A percentile compares a stretch with the other conserved stretches of the same genome.
These are phyloP conservation scores for Chymomyza costata DNA, from an alignment of 1,140 invertebrate species.

Conservation along the genomic window DNA sequence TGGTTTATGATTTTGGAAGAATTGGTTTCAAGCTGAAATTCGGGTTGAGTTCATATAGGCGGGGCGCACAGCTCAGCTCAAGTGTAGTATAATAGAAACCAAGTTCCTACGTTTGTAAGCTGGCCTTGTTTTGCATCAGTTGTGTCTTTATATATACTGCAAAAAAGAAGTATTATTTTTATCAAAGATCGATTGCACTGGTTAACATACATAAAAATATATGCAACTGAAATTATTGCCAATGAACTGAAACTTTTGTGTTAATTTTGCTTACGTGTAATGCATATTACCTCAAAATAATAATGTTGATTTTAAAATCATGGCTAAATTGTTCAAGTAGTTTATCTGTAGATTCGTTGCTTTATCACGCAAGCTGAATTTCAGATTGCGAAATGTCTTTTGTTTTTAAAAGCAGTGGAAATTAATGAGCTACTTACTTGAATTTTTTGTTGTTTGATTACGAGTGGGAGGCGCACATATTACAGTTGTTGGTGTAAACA, in stretches of 20 bases:
- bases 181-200: neutral
- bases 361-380: no score
- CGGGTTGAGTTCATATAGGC: constrained; percentile 53
- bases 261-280: constrained; percentile 12
- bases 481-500: constrained; percentile 4
- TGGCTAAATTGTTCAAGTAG: no score
- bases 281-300: neutral
- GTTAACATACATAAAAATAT: neutral
- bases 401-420: constrained; percentile 21
- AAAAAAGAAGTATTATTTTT: neutral
- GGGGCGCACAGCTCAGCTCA: no score
- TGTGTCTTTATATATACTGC: no score
- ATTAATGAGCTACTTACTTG: neutral
- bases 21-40: constrained; percentile 58
- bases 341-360: no score
- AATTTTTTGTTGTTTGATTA: neutral
- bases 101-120: no score
- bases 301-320: neutral
- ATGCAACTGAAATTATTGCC: constrained; percentile 5
- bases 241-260: constrained; percentile 1
- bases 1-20: constrained; percentile 51
- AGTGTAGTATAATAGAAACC: no score
- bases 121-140: no score
- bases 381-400: constrained; percentile 1
- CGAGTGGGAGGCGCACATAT: constrained; percentile 1